These are phyloP conservation scores for Coptodon bakossiorum DNA, from an alignment of 2,113 vertebrate species.

Conservation along the genomic window DNA sequence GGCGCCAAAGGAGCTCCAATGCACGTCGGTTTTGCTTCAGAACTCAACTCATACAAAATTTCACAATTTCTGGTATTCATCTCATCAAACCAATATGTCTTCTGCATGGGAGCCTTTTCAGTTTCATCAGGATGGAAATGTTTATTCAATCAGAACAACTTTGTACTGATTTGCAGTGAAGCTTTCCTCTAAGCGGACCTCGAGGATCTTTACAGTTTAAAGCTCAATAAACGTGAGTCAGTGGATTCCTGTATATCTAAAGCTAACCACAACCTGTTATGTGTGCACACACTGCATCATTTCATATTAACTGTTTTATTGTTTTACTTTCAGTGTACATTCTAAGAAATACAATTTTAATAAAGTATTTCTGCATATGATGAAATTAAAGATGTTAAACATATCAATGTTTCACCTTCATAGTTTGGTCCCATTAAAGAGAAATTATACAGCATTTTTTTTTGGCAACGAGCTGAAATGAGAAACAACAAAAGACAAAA, in stretches of 20 bases:
- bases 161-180: neutral
- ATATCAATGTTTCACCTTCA: neutral
- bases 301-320: neutral
- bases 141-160: neutral
- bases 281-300: rapidly evolving
- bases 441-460: neutral
- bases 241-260: neutral
- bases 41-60: neutral
- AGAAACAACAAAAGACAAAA: neutral
- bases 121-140: neutral
- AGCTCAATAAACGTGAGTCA: neutral
- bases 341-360: neutral
- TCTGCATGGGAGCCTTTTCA: neutral
- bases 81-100: rapidly evolving
- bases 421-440: conserved; percentile 31
- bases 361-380: neutral
- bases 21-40: neutral
- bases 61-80: neutral
- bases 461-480: neutral
- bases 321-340: neutral
- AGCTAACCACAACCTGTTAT: rapidly evolving
- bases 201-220: neutral
- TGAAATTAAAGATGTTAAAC: neutral
- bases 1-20: neutral
- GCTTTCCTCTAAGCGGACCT: neutral